Base-by-base conservation (phyloP, 2,113 vertebrate species). In the Hoplias malabaricus region DNA sequence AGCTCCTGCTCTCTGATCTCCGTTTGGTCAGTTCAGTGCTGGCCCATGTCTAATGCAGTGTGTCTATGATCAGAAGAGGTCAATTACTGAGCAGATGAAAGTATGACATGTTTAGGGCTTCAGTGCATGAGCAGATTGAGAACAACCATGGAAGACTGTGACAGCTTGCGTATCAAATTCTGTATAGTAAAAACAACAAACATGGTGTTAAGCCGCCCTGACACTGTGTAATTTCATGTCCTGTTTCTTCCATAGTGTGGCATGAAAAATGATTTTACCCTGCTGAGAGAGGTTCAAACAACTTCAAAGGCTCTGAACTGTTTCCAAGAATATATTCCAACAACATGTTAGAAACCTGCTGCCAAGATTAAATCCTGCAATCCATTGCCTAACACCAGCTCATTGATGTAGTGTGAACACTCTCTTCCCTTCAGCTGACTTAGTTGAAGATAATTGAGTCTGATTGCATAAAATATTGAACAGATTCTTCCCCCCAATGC, bases 1-100 rank as follows among this genome's bases (percentile, higher is more conserved):
- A 72, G 69, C 70, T 73, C 54, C 70, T 25, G 36, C 56, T 16
- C 53, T 42, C 53, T 59, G 53, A 59, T 61, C 54, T 59, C 16
- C 10, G 36, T 59, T 73, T 27, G 34, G 23, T 42, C 16, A 31
- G 16, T 42, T 59, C 36, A 29, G 53, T 59, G 34, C 27, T 73
- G 54, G 54, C 21, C 36, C 53, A 33, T 73, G 36, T 43, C 70
- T 73, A 73, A 73, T 31, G 12, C 25, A 33, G 36, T 42, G 54
- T 43, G 40, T 57, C 53, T 38, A 42, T 25, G 53, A 57, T 73
- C 54, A 73, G 38, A 59, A 43, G 57, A 59, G 68, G 33, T 38
- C n/a, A 40, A 25, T 70, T 70, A 59, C 3, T n/a, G 23, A 53
- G 43, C 10, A 56, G 33, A 56, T 53, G 48, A 57, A 40, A 57